Conservation (phyloP, 2,888 invertebrate species). For the Hirtodrosophila histrioides region DNA sequence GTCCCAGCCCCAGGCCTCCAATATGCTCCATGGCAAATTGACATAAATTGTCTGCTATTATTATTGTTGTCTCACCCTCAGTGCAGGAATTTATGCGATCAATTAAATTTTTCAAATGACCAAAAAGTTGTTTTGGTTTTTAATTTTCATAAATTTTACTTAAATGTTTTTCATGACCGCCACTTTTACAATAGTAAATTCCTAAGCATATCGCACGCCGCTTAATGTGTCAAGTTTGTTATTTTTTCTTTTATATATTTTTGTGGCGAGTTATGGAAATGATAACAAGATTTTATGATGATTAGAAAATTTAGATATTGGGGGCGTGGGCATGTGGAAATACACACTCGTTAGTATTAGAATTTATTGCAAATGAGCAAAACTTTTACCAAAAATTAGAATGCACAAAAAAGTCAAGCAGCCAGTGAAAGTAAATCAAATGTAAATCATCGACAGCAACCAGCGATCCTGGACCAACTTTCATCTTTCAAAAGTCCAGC, state of each 20-base stretch:
- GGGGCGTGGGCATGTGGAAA: conserved; percentile 17
- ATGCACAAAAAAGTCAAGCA: conserved; percentile 19
- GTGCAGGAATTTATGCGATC: conserved; percentile 75
- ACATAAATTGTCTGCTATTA: conserved; percentile 65
- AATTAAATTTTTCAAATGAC: conserved; percentile 80
- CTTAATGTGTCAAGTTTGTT: conserved; percentile 72
- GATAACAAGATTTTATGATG: conserved; percentile 80
- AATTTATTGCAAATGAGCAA: conserved; percentile 76
- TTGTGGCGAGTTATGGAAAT: conserved; percentile 62
- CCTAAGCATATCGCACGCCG: conserved; percentile 25
- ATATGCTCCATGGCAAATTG: conserved; percentile 43
- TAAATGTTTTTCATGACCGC: conserved; percentile 62
- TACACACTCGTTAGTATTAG: conserved; percentile 39
- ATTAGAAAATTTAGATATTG: conserved; percentile 73
- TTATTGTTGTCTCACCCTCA: conserved; percentile 40
- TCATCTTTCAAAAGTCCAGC: conserved; percentile 63
- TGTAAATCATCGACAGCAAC: conserved; percentile 77
- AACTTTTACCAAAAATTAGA: conserved; percentile 28
- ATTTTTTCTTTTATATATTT: conserved; percentile 1
- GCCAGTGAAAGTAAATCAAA: conserved; percentile 73
- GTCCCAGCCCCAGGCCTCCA: conserved; percentile 1
- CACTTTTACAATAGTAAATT: conserved; percentile 55
- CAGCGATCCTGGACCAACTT: conserved; percentile 61
- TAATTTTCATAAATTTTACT: conserved; percentile 84
- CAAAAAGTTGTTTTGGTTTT: conserved; percentile 77